Evolutionary conservation across 2,113 vertebrate species (phyloP), one percentile per base, ranked within the genome.

Genomic region (Chloebia gouldiae): DNA sequence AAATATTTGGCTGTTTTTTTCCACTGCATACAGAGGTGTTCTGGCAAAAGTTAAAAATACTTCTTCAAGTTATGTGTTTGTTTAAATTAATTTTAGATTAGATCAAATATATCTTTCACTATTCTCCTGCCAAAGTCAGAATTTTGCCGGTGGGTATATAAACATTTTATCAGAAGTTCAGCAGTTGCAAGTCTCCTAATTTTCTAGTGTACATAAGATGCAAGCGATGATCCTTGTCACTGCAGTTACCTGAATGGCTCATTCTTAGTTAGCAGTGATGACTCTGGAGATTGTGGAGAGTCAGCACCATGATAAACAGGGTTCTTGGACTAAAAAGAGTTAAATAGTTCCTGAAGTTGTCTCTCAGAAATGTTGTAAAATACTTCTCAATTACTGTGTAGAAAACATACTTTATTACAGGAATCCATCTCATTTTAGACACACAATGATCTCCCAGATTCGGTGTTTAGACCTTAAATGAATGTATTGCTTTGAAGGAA

Each of bases 401-500:
- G 60, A 51, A 86, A 78, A 59, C 3, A 1, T 59, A 49, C 53
- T 84, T 90, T 90, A 37, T 70, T 66, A 25, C 49, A 49, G 61
- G 61, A 90, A 71, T 93, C 40, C 2, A 2, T 65, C 76, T 85
- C 39, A 28, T 93, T 90, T 88, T 70, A 86, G 75, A 35, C 50
- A 42, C 2, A 3, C 33, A 63, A 1, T 51, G 54, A 68, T 92
- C 33, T 85, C 51, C 40, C 1, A 8, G 53, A 61, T 80, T 90
- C 83, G 66, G 19, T 87, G 59, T 90, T 94, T 64, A 76, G 85
- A 88, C 72, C 76, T 73, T 82, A 86, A 91, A 78, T 63, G 50
- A 88, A 83, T 70, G 63, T 42, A 27, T 73, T 91, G 77, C 88
- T 93, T 76, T 95, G 73, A 87, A 96, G 88, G 86, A 93, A 28